phyloP scores from a whole-genome alignment of 1,140 invertebrate genomes.

The Saccostrea glomerata region DNA sequence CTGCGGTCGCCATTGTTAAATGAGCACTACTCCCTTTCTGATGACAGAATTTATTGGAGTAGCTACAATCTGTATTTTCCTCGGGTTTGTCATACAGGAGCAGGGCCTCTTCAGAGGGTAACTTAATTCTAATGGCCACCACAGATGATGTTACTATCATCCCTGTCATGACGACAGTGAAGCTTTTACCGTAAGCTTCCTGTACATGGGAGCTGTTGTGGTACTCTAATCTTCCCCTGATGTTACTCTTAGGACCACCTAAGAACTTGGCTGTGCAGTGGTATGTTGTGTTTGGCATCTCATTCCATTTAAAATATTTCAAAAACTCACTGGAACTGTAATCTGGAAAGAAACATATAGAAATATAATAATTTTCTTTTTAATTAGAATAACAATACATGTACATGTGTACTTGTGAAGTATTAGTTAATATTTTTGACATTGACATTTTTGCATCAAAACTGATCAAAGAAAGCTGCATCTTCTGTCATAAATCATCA shows the following conservation, averaged over 20 bases:
- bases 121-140: slow-evolving; percentile 56
- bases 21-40: slow-evolving; percentile 60
- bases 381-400: too few relatives aligned
- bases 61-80: slow-evolving; percentile 50
- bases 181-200: slow-evolving; percentile 59
- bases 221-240: slow-evolving; percentile 55
- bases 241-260: slow-evolving; percentile 54
- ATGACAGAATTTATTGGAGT: slow-evolving; percentile 35
- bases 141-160: slow-evolving; percentile 63
- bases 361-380: too few relatives aligned
- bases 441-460: too few relatives aligned
- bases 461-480: too few relatives aligned
- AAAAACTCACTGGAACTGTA: slow-evolving; percentile 40
- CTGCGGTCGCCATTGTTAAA: slow-evolving; percentile 63
- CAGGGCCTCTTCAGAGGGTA: slow-evolving; percentile 47
- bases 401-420: too few relatives aligned
- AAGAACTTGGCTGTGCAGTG: slow-evolving; percentile 69
- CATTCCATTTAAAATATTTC: slow-evolving; percentile 43
- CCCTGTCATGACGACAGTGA: slow-evolving; percentile 56
- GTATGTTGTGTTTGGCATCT: slow-evolving; percentile 50
- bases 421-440: too few relatives aligned
- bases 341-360: slow-evolving; percentile 49
- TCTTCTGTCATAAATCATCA: too few relatives aligned
- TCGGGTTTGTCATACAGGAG: slow-evolving; percentile 60
- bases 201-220: slow-evolving; percentile 55